phyloP scores from a whole-genome alignment of 2,797 vertebrate genomes.

The Catamblyrhynchus diadema region DNA sequence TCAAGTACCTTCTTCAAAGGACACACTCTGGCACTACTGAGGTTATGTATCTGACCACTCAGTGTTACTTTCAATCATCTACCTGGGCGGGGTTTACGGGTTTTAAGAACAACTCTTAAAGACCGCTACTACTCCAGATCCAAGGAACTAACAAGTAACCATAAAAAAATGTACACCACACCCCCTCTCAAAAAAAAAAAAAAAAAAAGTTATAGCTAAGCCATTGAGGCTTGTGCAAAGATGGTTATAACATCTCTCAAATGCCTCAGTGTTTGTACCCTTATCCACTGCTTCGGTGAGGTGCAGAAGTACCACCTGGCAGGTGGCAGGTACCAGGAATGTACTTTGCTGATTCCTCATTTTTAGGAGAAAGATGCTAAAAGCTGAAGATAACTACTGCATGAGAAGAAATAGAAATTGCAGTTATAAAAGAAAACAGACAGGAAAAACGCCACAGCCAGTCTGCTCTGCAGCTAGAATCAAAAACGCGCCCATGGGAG shows the following conservation, averaged over 20 bases:
- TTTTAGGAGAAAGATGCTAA: neutral
- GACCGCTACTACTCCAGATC: neutral
- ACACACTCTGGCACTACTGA: neutral
- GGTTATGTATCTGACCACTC: neutral
- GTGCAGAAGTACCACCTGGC: neutral
- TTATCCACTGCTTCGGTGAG: neutral
- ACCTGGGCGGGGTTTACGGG: accelerated
- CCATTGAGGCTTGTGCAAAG: neutral
- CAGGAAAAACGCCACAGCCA: neutral
- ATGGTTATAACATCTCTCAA: neutral
- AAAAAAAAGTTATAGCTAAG: neutral
- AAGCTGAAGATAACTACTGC: neutral
- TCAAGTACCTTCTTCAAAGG: neutral
- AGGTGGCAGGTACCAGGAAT: neutral
- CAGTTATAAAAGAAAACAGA: neutral
- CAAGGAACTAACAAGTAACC: neutral
- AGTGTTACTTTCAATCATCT: neutral
- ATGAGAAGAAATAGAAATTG: neutral
- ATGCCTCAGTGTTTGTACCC: neutral
- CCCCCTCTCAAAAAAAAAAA: accelerated
- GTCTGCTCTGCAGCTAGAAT: neutral
- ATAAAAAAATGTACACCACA: neutral
- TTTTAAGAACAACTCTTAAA: neutral
- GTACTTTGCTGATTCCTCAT: neutral
- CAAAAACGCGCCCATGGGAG: neutral